Conservation (phyloP, 2,888 invertebrate species). For the Leptura quadrifasciata region DNA sequence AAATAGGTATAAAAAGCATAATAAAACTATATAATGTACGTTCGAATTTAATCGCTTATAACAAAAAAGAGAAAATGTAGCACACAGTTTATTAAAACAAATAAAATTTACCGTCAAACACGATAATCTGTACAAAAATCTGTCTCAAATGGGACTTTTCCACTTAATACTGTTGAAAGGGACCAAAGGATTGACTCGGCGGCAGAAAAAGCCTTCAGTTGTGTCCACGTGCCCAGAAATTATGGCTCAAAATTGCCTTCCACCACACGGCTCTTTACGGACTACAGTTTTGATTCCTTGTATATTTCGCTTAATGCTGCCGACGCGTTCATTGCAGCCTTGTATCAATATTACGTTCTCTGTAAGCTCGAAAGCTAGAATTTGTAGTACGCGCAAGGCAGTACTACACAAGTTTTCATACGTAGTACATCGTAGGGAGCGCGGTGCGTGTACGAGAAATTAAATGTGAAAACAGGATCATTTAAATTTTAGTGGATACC, state of each 20-base stretch:
- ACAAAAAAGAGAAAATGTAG: slow-evolving; percentile 35
- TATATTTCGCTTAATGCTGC: background rate
- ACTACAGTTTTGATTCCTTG: slow-evolving; percentile 63
- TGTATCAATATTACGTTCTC: slow-evolving; percentile 63
- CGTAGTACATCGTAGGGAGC: slow-evolving; percentile 51
- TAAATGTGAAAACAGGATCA: slow-evolving; percentile 51
- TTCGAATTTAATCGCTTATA: slow-evolving; percentile 19
- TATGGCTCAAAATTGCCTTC: slow-evolving; percentile 67
- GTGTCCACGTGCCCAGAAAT: slow-evolving; percentile 64
- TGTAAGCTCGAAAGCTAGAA: slow-evolving; percentile 66
- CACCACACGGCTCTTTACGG: slow-evolving; percentile 64
- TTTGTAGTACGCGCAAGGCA: slow-evolving; percentile 56
- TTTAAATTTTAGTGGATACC: slow-evolving; percentile 50
- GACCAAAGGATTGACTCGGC: slow-evolving; percentile 65
- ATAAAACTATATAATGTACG: slow-evolving; percentile 21
- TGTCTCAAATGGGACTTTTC: slow-evolving; percentile 61
- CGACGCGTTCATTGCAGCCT: background rate
- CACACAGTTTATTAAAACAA: slow-evolving; percentile 58
- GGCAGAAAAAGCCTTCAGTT: slow-evolving; percentile 56
- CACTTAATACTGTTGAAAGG: slow-evolving; percentile 68
- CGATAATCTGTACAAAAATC: slow-evolving; percentile 67
- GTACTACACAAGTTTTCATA: slow-evolving; percentile 63
- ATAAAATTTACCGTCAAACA: slow-evolving; percentile 59
- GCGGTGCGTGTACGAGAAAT: slow-evolving; percentile 49
- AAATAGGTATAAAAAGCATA: slow-evolving; percentile 7